Evolutionary conservation across 2,888 invertebrate genomes (phyloP).

Genomic region (Patella caerulea): DNA sequence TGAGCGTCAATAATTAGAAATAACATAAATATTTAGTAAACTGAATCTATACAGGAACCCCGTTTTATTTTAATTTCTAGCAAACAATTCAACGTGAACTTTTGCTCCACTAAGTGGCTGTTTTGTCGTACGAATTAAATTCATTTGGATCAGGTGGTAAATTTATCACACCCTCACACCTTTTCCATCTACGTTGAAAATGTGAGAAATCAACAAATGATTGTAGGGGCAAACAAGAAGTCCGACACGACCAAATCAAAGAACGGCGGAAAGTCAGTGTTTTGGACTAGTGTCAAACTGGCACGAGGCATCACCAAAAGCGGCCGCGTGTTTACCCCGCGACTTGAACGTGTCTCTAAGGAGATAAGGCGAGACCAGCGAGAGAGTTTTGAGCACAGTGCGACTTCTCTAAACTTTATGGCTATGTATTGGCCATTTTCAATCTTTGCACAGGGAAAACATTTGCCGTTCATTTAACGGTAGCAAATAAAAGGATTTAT

Average conservation of each 20-base stretch:
- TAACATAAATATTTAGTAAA: constrained; percentile 4
- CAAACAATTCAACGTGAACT: constrained; percentile 11
- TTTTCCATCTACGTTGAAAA: constrained; percentile 10
- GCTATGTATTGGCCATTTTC: constrained; percentile 7
- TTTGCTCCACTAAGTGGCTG: background rate
- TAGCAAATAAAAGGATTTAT: too few relatives aligned
- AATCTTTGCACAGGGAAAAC: constrained; percentile 2
- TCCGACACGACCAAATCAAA: constrained; percentile 9
- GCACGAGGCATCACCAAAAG: constrained; percentile 36
- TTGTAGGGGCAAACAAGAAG: constrained; percentile 5
- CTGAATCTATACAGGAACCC: background rate
- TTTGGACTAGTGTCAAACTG: constrained; percentile 29
- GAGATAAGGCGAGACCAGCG: background rate
- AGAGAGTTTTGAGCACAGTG: background rate
- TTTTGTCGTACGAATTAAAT: constrained; percentile 13
- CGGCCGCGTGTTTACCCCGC: constrained; percentile 35
- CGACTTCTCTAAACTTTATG: background rate
- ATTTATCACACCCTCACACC: constrained; percentile 9
- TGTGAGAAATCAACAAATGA: constrained; percentile 13
- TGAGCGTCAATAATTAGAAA: constrained; percentile 5
- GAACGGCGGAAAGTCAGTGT: constrained; percentile 13
- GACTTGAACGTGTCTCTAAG: constrained; percentile 32
- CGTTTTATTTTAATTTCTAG: constrained; percentile 10
- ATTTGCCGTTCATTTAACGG: too few relatives aligned
- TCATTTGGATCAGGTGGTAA: constrained; percentile 2